Evolutionary conservation across 2,113 vertebrate species (phyloP), one percentile per base, ranked within the genome.

Genomic region (Hyaena hyaena): DNA sequence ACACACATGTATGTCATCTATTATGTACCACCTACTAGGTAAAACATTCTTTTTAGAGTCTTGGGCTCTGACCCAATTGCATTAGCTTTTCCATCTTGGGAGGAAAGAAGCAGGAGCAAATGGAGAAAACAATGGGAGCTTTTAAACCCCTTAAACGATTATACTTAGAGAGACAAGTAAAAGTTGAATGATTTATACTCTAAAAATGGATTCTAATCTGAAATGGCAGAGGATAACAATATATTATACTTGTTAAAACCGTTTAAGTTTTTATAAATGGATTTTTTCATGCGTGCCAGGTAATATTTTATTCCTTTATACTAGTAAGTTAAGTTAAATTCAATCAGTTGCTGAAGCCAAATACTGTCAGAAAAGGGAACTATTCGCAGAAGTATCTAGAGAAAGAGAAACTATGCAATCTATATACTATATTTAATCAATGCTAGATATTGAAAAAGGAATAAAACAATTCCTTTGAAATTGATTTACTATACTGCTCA

Each of bases 191-290:
- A 92, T 63, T 96, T 89, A 82, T 74, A 58, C 4, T 84, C 87
- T 53, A 65, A 71, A 92, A 77, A 94, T 92, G 73, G 31, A 85
- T 89, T 90, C 10, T 94, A 71, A 92, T 71, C 31, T 24, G 17
- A 80, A 96, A 73, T 82, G 66, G 24, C 21, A 88, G 19, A 92
- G 15, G 26, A 81, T 76, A 96, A 76, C 39, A 97, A 39, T 94
- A 53, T 76, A 92, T 33, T 85, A 61, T 63, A 92, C 33, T 71
- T 63, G 33, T 63, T 76, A 88, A 97, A 96, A 76, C 24, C 5
- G 74, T 77, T 93, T 95, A 84, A 92, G 16, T 45, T 55, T 94
- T 79, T 97, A 79, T 90, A 76, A 97, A 94, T 81, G 15, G 50
- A 85, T 92, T 84, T 74, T 85, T 97, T 79, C 58, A 55, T 65